phyloP scores from a whole-genome alignment of 2,888 invertebrate genomes.

The Tachina fera region DNA sequence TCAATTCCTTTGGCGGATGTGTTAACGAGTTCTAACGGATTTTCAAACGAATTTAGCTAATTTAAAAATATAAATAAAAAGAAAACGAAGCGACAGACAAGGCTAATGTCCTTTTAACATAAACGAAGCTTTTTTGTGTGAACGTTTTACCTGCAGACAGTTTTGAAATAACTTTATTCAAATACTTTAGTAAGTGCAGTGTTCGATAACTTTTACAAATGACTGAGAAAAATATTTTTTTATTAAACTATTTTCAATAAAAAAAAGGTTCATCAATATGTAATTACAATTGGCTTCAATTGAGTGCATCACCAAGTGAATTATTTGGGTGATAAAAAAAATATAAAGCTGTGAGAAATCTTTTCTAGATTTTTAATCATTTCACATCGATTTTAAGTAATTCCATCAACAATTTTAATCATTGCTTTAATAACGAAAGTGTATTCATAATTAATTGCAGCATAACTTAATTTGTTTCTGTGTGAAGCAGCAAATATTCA shows the following conservation, averaged over 20 bases:
- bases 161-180: slow-evolving; percentile 34
- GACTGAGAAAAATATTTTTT: slow-evolving; percentile 23
- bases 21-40: slow-evolving; percentile 68
- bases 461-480: not conserved
- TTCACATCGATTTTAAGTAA: not conserved
- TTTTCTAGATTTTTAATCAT: not conserved
- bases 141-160: slow-evolving; percentile 37
- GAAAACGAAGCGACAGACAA: slow-evolving; percentile 60
- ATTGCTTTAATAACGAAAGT: not conserved
- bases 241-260: not conserved
- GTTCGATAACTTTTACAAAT: slow-evolving; percentile 8
- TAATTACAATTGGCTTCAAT: no score
- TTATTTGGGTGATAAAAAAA: not conserved
- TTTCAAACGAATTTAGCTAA: slow-evolving; percentile 64
- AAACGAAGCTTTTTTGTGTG: slow-evolving; percentile 60
- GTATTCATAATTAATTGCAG: not conserved
- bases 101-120: slow-evolving; percentile 63
- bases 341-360: not conserved
- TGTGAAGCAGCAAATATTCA: not conserved
- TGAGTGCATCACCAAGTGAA: no score
- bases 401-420: not conserved
- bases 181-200: slow-evolving; percentile 61
- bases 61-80: slow-evolving; percentile 50
- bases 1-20: slow-evolving; percentile 74
- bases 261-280: not conserved